A percentile compares a stretch with the other conserved stretches of the same genome.
Evolutionary conservation across 1,140 invertebrate genomes (phyloP).

Genomic region (Pseudomyrmex dendroicus): DNA sequence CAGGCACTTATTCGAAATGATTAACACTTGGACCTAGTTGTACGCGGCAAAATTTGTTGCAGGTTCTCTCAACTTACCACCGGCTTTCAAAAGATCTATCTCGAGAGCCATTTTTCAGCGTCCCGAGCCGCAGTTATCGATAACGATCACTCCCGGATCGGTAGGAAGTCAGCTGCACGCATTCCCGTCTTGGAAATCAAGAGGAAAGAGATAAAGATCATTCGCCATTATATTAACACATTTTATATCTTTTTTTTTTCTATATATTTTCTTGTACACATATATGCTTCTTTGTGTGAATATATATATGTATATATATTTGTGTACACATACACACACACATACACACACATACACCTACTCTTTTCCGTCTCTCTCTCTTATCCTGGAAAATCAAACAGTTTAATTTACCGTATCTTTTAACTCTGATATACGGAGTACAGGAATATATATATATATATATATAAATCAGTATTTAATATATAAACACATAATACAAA

Average conservation of each 20-base stretch:
- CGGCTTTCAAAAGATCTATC: conserved; percentile 81
- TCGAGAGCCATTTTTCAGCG: conserved; percentile 81
- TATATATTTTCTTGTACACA: too few species aligned
- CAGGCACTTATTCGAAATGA: not conserved
- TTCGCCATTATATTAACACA: conserved; percentile 11
- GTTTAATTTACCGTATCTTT: too few species aligned
- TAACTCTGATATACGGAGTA: too few species aligned
- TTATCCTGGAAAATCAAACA: too few species aligned
- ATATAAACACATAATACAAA: conserved; percentile 45
- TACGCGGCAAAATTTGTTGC: conserved; percentile 4
- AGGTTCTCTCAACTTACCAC: conserved; percentile 82
- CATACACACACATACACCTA: too few species aligned
- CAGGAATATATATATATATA: too few species aligned
- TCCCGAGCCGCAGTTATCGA: conserved; percentile 75
- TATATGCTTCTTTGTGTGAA: too few species aligned
- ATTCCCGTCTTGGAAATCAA: conserved; percentile 80
- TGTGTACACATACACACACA: too few species aligned
- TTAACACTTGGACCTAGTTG: not conserved
- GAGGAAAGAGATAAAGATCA: not conserved
- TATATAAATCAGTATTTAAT: conserved; percentile 11
- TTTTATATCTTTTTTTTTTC: conserved; percentile 10
- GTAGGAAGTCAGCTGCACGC: conserved; percentile 72
- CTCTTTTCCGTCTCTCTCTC: too few species aligned
- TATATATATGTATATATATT: too few species aligned
- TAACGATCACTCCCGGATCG: conserved; percentile 71